These are phyloP conservation scores for Python bivittatus DNA, from an alignment of 2,113 vertebrate species.

Conservation along the genomic window DNA sequence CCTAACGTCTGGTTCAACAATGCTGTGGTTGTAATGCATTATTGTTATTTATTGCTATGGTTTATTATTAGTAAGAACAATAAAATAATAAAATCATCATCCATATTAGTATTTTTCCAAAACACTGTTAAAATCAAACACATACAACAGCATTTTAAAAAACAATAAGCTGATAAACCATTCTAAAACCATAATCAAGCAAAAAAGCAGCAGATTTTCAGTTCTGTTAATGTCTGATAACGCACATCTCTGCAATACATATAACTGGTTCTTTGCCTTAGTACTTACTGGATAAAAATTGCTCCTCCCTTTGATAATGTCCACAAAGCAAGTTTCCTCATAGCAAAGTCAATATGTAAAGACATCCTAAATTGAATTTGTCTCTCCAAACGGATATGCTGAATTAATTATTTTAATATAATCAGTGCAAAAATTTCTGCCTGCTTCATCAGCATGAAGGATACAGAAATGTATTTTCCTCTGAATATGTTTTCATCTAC, in stretches of 20 bases:
- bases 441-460: not conserved
- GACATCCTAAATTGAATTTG: not conserved
- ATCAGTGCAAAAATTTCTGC: not conserved
- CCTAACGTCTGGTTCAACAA: not conserved
- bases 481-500: not conserved
- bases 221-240: not conserved
- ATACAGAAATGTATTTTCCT: not conserved
- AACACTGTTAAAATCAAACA: not conserved
- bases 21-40: not conserved
- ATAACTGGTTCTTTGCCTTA: not conserved
- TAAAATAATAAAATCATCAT: not conserved
- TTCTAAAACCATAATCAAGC: not conserved
- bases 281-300: not conserved
- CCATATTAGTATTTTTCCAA: not conserved
- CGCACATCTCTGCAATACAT: not conserved
- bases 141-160: not conserved
- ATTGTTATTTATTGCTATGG: not conserved
- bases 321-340: not conserved
- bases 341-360: not conserved
- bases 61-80: not conserved
- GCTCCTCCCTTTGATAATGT: not conserved
- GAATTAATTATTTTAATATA: not conserved
- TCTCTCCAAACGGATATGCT: not conserved
- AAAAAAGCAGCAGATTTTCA: not conserved
- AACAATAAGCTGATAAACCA: not conserved